A percentile compares a stretch with the other conserved stretches of the same genome.
Evolutionary conservation across 2,797 vertebrate species (phyloP).

Genomic region (Cynodonichthys magdalenae): DNA sequence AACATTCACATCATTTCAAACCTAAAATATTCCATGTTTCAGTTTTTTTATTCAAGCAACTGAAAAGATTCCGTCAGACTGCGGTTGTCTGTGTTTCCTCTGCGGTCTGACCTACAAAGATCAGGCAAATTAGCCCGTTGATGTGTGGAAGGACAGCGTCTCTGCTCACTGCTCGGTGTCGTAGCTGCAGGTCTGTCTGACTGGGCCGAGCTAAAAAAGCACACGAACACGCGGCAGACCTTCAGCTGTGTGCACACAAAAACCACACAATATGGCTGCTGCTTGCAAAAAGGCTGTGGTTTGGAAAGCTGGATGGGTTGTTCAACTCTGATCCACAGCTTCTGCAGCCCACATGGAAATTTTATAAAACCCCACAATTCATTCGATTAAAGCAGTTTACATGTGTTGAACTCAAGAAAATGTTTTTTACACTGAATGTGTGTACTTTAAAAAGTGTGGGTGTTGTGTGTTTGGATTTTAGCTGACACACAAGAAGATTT

Average conservation of each 20-base stretch:
- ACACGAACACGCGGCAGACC: neutral
- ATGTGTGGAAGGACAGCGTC: constrained; percentile 5
- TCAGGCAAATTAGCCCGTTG: constrained; percentile 3
- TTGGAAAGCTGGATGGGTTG: neutral
- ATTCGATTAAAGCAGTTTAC: too few species aligned
- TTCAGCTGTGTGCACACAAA: neutral
- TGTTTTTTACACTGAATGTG: neutral
- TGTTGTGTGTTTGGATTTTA: too few species aligned
- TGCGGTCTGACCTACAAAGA: constrained; percentile 4
- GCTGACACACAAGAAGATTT: too few species aligned
- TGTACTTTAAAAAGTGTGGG: too few species aligned
- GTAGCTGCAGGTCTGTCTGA: neutral
- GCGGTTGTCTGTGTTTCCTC: constrained; percentile 4
- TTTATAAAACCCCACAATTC: neutral
- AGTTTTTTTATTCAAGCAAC: neutral
- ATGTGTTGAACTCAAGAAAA: too few species aligned
- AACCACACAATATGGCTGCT: neutral
- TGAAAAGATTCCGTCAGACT: neutral
- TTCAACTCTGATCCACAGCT: neutral
- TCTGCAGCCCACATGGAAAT: neutral
- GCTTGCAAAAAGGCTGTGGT: neutral
- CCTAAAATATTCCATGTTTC: neutral
- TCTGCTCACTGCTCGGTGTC: constrained; percentile 2
- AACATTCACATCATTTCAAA: neutral
- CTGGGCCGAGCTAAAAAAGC: neutral